Evolutionary conservation across 2,888 invertebrate species (phyloP), one percentile per base, ranked within the genome.

Genomic region (Cosmopolites sordidus): DNA sequence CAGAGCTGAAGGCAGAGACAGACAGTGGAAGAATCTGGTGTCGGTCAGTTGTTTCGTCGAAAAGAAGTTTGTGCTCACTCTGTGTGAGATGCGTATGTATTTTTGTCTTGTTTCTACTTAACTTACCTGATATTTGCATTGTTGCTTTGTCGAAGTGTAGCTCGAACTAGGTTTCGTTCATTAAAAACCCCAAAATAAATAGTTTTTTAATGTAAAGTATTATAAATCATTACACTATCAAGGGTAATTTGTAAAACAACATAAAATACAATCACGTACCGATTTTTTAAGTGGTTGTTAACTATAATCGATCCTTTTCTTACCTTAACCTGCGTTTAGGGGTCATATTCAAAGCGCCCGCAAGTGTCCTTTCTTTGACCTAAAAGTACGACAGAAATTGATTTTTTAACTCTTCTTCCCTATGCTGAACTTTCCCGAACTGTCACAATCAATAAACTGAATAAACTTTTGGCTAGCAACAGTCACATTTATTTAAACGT

Each of bases 51-150:
- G 56, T 56, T 51, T 56, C 56, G 51, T 48, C 45, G 44, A 53
- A 49, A 52, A 48, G 46, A 52, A 56, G 46, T 16, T 43, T 45
- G 48, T 40, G 48, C 56, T 56, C 56, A 56, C 56, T 46, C 17
- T 14, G 42, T 40, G 58, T 58, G 58, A 58, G 58, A 58, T 58
- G 58, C 54, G 58, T 58, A 58, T 38, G 58, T 58, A 58, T 48
- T 39, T 14, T 14, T 5, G 3, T 30, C 27, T 16, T 43, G 18
- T 43, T 29, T 38, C 27, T 14, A 33, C 2, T 33, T 33, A 33
- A 12, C 11, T 33, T 33, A 9, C 6, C n/a, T n/a, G n/a, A n/a
- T n/a, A n/a, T n/a, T n/a, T n/a, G n/a, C n/a, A n/a, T n/a, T n/a
- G n/a, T n/a, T n/a, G n/a, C n/a, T n/a, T n/a, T n/a, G n/a, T n/a